A percentile compares a stretch with the other conserved stretches of the same genome.
Evolutionary conservation across 1,140 invertebrate species (phyloP).

Genomic region (Diorhabda carinulata): DNA sequence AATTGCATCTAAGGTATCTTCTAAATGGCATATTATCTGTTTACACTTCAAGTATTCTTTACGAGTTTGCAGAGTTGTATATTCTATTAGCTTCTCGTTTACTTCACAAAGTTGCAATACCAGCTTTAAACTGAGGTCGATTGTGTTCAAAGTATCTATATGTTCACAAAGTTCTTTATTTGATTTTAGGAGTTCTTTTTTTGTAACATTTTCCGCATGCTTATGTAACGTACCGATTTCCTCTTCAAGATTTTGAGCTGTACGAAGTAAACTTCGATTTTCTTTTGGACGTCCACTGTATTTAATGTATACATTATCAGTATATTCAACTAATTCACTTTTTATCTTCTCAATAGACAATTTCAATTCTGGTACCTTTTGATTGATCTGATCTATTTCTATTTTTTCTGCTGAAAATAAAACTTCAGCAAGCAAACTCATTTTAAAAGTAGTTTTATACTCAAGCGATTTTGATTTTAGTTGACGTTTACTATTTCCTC

Average conservation of each 20-base stretch:
- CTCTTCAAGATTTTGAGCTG: slow-evolving; percentile 42
- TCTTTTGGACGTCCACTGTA: slow-evolving; percentile 52
- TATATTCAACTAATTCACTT: slow-evolving; percentile 52
- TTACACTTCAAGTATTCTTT: slow-evolving; percentile 51
- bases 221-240: slow-evolving; percentile 52
- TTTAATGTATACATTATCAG: slow-evolving; percentile 55
- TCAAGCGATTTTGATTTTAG: too few species aligned
- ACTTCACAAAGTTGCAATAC: slow-evolving; percentile 52
- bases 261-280: slow-evolving; percentile 50
- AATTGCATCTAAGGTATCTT: slow-evolving; percentile 50
- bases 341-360: slow-evolving; percentile 56
- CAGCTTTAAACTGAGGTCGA: slow-evolving; percentile 52
- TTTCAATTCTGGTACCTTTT: slow-evolving; percentile 54
- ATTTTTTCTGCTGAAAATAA: slow-evolving; percentile 38
- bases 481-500: too few species aligned
- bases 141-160: slow-evolving; percentile 51
- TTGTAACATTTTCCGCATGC: slow-evolving; percentile 55
- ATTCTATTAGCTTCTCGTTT: slow-evolving; percentile 51
- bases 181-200: slow-evolving; percentile 54
- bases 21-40: slow-evolving; percentile 50
- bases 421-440: slow-evolving; percentile 37
- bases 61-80: slow-evolving; percentile 49
- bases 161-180: slow-evolving; percentile 54
- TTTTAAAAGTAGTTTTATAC: slow-evolving; percentile 15
- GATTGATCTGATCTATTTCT: slow-evolving; percentile 44